These are phyloP conservation scores for Spinibarbus caldwelli DNA, from an alignment of 2,797 vertebrate genomes.

Conservation along the genomic window DNA sequence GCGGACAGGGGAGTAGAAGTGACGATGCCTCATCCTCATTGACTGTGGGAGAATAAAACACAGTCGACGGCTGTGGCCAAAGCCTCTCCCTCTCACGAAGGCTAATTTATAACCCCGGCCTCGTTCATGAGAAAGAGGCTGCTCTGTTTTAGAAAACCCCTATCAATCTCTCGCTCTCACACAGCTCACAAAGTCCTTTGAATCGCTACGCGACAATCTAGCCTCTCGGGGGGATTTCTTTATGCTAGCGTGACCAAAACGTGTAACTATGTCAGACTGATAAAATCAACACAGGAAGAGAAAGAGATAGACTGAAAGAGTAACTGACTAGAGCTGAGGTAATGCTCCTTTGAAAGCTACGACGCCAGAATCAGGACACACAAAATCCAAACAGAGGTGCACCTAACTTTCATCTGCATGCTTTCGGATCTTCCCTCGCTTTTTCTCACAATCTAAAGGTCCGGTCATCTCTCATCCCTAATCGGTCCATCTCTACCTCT, in stretches of 20 bases:
- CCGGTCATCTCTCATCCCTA: conserved; percentile 51
- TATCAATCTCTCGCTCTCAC: conserved; percentile 35
- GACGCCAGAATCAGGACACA: background rate
- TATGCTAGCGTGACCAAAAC: conserved; percentile 38
- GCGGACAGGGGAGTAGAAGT: conserved; percentile 25
- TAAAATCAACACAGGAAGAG: conserved; percentile 43
- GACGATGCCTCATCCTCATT: conserved; percentile 16
- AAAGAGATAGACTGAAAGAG: conserved; percentile 16
- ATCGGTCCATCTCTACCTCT: conserved; percentile 71
- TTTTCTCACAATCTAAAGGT: conserved; percentile 40
- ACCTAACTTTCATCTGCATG: conserved; percentile 51
- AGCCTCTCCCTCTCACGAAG: conserved; percentile 2
- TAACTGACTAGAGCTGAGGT: conserved; percentile 8
- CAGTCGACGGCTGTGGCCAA: background rate
- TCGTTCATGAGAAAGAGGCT: conserved; percentile 34
- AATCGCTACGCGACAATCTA: conserved; percentile 37
- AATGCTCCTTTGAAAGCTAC: background rate
- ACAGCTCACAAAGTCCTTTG: conserved; percentile 7
- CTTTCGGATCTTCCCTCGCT: conserved; percentile 43
- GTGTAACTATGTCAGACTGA: conserved; percentile 46
- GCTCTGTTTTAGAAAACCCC: conserved; percentile 36
- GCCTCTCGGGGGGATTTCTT: conserved; percentile 39
- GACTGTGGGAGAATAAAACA: conserved; percentile 27
- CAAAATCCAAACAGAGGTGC: conserved; percentile 9
- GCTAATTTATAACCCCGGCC: conserved; percentile 35